Conservation (phyloP, 2,113 vertebrate genomes). For the Sitta europaea region DNA sequence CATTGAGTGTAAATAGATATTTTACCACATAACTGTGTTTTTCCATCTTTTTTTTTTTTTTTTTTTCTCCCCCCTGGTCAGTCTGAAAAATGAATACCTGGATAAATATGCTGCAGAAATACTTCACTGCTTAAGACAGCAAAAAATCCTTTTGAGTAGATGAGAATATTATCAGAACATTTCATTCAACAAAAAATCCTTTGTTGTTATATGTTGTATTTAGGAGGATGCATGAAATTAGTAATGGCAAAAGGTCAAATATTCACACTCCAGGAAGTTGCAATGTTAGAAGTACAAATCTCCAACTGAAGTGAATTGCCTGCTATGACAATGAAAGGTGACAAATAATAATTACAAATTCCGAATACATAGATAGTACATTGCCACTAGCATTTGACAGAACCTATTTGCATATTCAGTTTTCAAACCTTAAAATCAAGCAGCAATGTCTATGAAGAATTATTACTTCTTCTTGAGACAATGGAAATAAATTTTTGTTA, state of each 20-base stretch:
- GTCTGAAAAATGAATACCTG: not conserved
- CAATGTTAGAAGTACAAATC: not conserved
- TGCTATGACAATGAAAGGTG: not conserved
- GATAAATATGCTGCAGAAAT: not conserved
- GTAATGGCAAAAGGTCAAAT: not conserved
- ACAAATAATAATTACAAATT: not conserved
- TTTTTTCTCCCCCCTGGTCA: rapidly evolving
- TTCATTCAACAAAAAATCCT: not conserved
- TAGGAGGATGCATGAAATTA: not conserved
- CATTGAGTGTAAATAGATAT: not conserved
- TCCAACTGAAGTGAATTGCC: not conserved
- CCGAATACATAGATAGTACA: not conserved
- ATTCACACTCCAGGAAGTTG: not conserved
- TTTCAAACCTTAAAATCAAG: not conserved
- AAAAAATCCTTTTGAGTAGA: not conserved
- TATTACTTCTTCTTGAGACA: not conserved
- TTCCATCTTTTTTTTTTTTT: too few species aligned
- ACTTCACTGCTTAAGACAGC: not conserved
- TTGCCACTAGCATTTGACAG: not conserved
- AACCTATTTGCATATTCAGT: not conserved
- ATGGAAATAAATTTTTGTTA: not conserved
- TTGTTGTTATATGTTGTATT: not conserved
- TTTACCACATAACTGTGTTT: not conserved
- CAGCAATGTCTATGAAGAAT: not conserved
- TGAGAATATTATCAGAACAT: not conserved